Percentiles rank a stretch among this genome's conserved stretches.
Evolutionary conservation across 2,113 vertebrate species (phyloP).

Genomic region (Crotalus helleri): DNA sequence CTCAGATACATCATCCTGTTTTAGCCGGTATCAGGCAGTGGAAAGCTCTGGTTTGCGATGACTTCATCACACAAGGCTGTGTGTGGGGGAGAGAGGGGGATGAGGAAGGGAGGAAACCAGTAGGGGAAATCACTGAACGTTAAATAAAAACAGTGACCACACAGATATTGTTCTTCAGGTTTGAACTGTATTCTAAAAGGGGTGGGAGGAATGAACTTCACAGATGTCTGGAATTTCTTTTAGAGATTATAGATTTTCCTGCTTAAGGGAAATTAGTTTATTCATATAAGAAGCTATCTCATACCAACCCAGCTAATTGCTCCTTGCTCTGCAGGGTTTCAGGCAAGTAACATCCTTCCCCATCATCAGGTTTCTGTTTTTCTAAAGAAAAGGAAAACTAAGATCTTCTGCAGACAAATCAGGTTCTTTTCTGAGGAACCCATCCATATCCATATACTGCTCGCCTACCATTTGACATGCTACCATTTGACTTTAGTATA

Average conservation of each 20-base stretch:
- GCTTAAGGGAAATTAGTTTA: not conserved
- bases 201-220: not conserved
- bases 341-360: not conserved
- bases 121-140: not conserved
- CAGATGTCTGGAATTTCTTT: not conserved
- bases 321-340: not conserved
- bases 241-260: not conserved
- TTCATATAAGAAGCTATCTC: not conserved
- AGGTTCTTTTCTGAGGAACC: not conserved
- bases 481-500: not conserved
- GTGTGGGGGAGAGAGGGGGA: not conserved
- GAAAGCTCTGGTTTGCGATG: slow-evolving; percentile 34
- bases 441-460: not conserved
- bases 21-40: slow-evolving; percentile 24
- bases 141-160: not conserved
- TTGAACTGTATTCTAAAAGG: not conserved
- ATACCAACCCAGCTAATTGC: not conserved
- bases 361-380: not conserved
- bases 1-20: slow-evolving; percentile 16
- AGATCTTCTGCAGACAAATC: not conserved
- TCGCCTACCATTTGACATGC: not conserved
- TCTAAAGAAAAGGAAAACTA: not conserved
- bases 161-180: slow-evolving; percentile 14
- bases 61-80: slow-evolving; percentile 28
- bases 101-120: not conserved